Evolutionary conservation across 2,113 vertebrate species (phyloP).

Genomic region (Glaucomys volans): DNA sequence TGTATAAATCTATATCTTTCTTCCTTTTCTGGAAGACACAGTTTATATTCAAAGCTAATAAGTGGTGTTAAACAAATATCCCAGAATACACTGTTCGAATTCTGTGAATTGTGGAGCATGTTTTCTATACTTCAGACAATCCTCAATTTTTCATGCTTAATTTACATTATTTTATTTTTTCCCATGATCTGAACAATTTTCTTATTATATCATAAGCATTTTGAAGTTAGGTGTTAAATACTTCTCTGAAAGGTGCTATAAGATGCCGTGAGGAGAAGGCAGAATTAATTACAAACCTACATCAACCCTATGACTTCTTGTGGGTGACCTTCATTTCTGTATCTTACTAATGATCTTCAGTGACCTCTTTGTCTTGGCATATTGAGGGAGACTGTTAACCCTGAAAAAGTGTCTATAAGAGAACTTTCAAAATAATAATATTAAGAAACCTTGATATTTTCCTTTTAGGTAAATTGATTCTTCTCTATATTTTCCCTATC

Average conservation of each 20-base stretch:
- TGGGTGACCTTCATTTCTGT: neutral
- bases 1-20: neutral
- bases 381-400: neutral
- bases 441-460: neutral
- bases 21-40: too few species aligned
- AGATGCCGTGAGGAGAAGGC: neutral
- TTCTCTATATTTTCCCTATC: neutral
- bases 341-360: neutral
- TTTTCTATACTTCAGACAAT: neutral
- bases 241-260: neutral
- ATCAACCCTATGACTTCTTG: neutral
- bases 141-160: neutral
- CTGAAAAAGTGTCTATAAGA: neutral
- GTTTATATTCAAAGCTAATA: neutral
- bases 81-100: neutral
- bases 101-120: neutral
- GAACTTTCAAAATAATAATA: neutral
- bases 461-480: neutral
- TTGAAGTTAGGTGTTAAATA: neutral
- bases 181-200: neutral
- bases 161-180: neutral
- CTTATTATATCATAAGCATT: neutral
- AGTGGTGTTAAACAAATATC: neutral
- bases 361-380: neutral
- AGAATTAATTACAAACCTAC: too few species aligned